Base-by-base conservation (phyloP, 2,113 vertebrate species). In the Emydura subglobosa region DNA sequence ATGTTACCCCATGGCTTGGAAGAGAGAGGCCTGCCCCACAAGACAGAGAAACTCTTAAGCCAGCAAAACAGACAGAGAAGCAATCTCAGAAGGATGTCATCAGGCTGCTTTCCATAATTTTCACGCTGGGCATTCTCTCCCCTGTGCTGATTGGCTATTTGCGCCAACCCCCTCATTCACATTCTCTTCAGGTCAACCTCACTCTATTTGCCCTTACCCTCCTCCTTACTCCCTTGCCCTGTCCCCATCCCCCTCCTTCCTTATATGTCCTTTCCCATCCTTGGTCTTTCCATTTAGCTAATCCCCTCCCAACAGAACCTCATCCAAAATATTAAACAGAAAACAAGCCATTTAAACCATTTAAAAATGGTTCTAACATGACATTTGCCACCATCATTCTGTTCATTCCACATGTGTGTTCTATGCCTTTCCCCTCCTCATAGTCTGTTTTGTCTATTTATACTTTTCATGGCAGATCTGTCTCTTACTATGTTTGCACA, bases 311-410 rank as follows among this genome's bases (percentile, higher is more conserved):
- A 78, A 0, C 2, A 80, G 29, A 79, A 85, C 1, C 19, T 72
- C 0, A 0, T 82, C 17, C 17, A 59, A 93, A 86, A 27, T 10
- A 65, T 25, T 29, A 21, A 54, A 57, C 3, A 25, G 49, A 13
- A 72, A 86, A 11, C 11, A 59, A 59, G 57, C 27, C 27, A 59
- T 29, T 27, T 29, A 59, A 59, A 5, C 57, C 29, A 29, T 59
- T 59, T 59, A 29, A 59, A 59, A 44, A 1, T 82, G 65, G 24
- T 3, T 10, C 31, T 16, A 39, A 51, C 5, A 13, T 59, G n/a
- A 3, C 8, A 1, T 68, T 94, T 83, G 42, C 0, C n/a, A 49
- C 29, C 42, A 47, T 31, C 16, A 9, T 17, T 78, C 25, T 50
- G 39, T 25, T 51, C 39, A n/a, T 57, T 85, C 2, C 27, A 14